Base-by-base conservation (phyloP, 30 jellyfish, hydroid and myxozoan species). In the Catostylus mosaicus region DNA sequence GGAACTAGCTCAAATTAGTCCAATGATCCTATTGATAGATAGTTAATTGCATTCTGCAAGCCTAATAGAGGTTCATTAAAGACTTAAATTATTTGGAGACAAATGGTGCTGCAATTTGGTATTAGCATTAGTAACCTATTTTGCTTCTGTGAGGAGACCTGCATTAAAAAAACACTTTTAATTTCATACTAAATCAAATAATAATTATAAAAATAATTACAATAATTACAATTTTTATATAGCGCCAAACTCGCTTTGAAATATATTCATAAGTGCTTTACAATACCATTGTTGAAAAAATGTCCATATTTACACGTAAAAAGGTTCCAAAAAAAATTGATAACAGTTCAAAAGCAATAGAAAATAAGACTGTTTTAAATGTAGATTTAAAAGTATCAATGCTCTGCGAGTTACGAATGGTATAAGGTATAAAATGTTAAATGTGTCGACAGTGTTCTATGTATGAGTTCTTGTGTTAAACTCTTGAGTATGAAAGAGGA, bases 401-500 rank as follows among this genome's bases (percentile, higher is more conserved):
- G n/a, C n/a, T n/a, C n/a, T n/a, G 50, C 9, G 3, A 16, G n/a
- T n/a, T 8, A 33, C 18, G 23, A 3, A 19, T 48, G 26, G 50
- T n/a, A n/a, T n/a, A n/a, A n/a, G n/a, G 33, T 3, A 3, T 9
- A 67, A 16, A 67, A 9, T 8, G 59, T 67, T 38, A 67, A 67
- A 31, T 33, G 26, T 67, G 61, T 7, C 60, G 59, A 26, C 79
- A 67, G 33, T 67, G 79, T 59, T 30, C 79, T 30, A 67, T 26
- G 33, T 9, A 67, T 9, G 10, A 16, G 29, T 67, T 59, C 33
- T 67, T 67, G 61, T 67, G 33, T 34, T 67, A 38, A 67, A 67
- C n/a, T 67, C 79, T 16, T 30, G 29, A 67, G 79, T 26, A 34
- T 67, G 69, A 56, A 56, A 56, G 33, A 56, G 69, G 7, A 56